phyloP scores from a whole-genome alignment of 2,797 vertebrate genomes.

The Podargus strigoides region DNA sequence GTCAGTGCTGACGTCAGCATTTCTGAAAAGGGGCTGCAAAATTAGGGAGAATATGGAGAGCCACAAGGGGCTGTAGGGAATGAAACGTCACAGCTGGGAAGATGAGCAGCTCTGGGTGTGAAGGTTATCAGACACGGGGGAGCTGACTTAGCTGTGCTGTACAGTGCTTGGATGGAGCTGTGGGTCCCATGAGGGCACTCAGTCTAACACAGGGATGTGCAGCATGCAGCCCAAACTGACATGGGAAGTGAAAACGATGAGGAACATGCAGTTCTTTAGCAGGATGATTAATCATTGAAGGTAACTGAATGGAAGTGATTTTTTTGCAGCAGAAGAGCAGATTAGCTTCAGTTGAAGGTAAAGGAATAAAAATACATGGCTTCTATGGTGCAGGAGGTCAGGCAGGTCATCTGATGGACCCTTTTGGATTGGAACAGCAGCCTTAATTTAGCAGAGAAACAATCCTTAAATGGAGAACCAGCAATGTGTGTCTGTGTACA shows the following conservation, averaged over 20 bases:
- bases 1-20: neutral
- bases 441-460: neutral
- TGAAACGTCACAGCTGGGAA: neutral
- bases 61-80: neutral
- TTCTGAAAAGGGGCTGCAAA: neutral
- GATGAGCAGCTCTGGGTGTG: neutral
- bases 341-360: neutral
- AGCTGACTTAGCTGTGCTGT: neutral
- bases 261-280: neutral
- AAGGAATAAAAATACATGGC: neutral
- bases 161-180: rapidly evolving
- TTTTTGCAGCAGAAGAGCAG: neutral
- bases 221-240: neutral
- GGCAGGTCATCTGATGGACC: neutral
- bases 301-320: neutral
- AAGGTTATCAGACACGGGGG: neutral
- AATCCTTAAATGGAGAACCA: neutral
- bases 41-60: neutral
- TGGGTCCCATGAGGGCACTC: rapidly evolving
- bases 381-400: neutral
- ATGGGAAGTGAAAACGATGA: neutral
- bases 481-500: rapidly evolving
- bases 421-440: neutral
- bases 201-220: rapidly evolving
- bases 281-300: neutral